Evolutionary conservation across 2,888 invertebrate species (phyloP).

Genomic region (Phragmatobia fuliginosa): DNA sequence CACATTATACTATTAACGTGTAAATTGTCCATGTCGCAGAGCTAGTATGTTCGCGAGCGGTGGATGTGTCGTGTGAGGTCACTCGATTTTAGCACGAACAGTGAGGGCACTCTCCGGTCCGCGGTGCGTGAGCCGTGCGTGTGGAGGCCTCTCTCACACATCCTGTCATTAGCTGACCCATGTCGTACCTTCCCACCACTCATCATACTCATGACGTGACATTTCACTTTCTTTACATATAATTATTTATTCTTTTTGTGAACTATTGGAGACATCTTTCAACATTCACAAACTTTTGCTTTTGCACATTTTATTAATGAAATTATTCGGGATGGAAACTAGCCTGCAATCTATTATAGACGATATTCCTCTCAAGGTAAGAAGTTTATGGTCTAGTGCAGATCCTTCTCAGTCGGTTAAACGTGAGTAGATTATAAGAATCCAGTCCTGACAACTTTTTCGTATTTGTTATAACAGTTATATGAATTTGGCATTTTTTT

Average conservation of each 20-base stretch:
- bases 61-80: background rate
- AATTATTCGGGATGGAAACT: background rate
- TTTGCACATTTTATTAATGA: background rate
- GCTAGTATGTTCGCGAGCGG: background rate
- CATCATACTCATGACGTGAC: slow-evolving; percentile 4
- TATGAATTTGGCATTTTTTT: background rate
- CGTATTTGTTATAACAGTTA: background rate
- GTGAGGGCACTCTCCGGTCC: background rate
- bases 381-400: background rate
- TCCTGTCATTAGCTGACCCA: slow-evolving; percentile 10
- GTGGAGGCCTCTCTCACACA: background rate
- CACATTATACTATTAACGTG: background rate
- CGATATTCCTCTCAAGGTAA: background rate
- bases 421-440: no score
- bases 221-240: slow-evolving; percentile 1
- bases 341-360: background rate
- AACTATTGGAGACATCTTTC: background rate
- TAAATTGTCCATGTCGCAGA: background rate
- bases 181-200: background rate
- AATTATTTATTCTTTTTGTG: background rate
- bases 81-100: background rate
- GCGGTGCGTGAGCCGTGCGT: background rate
- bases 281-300: background rate
- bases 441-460: background rate
- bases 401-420: no score